These are phyloP conservation scores for Anolis carolinensis DNA, from an alignment of 2,113 vertebrate genomes.

Conservation along the genomic window DNA sequence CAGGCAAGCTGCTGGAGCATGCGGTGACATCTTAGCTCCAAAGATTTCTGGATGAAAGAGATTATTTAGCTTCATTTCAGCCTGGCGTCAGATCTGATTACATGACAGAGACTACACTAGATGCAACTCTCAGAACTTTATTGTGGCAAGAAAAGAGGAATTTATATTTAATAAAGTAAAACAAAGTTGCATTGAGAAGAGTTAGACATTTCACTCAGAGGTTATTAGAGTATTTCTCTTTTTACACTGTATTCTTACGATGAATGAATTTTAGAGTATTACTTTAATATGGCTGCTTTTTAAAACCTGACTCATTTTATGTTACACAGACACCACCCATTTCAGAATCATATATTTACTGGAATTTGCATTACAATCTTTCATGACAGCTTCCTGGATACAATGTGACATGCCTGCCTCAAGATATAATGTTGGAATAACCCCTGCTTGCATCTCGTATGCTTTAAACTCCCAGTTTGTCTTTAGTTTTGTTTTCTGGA, in stretches of 20 bases:
- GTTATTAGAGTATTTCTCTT: background rate
- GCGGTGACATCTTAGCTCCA: too few species aligned
- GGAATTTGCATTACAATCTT: slow-evolving; percentile 15
- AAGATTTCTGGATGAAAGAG: too few species aligned
- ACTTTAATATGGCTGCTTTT: background rate
- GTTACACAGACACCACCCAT: background rate
- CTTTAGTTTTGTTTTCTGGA: background rate
- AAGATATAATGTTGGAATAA: background rate
- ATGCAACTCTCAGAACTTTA: too few species aligned
- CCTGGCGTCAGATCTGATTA: too few species aligned
- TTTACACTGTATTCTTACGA: background rate
- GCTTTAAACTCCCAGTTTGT: background rate
- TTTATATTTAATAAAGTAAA: too few species aligned
- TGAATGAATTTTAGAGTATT: background rate
- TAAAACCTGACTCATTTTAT: background rate
- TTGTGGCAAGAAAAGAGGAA: too few species aligned
- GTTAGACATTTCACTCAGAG: background rate
- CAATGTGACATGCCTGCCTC: background rate
- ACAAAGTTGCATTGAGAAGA: too few species aligned
- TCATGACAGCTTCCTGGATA: background rate
- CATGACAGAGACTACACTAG: too few species aligned
- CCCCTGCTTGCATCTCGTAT: background rate
- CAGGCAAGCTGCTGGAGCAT: too few species aligned
- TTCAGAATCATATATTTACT: slow-evolving; percentile 14
- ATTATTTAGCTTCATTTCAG: too few species aligned